These are phyloP conservation scores for Drosophila elegans DNA, from an alignment of 1,140 invertebrate species.

Conservation along the genomic window DNA sequence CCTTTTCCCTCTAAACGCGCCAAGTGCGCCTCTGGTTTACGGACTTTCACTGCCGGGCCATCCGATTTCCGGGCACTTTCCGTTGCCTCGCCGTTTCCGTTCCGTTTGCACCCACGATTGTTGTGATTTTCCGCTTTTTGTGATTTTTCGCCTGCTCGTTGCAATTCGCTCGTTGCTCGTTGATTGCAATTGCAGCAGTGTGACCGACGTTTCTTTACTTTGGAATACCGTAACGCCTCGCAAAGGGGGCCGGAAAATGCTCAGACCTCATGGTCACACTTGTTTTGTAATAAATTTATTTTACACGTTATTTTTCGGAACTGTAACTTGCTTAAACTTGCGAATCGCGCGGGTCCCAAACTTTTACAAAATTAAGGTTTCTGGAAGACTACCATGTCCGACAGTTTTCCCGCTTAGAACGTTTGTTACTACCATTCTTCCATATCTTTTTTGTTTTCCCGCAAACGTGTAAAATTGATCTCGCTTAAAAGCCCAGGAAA, in stretches of 20 bases:
- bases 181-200: slow-evolving; percentile 58
- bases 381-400: too few relatives aligned
- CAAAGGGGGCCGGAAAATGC: too few relatives aligned
- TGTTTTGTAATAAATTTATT: neutral
- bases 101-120: slow-evolving; percentile 59
- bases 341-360: neutral
- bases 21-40: slow-evolving; percentile 40
- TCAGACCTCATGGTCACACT: neutral
- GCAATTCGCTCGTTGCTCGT: slow-evolving; percentile 40
- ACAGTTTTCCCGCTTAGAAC: too few relatives aligned
- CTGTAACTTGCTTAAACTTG: neutral
- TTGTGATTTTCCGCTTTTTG: slow-evolving; percentile 64
- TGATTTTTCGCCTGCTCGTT: slow-evolving; percentile 45
- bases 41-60: slow-evolving; percentile 34
- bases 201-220: neutral
- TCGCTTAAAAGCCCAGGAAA: too few relatives aligned
- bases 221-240: neutral
- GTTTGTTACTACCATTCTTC: too few relatives aligned
- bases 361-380: too few relatives aligned
- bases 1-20: slow-evolving; percentile 64
- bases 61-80: slow-evolving; percentile 21
- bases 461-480: too few relatives aligned
- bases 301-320: neutral
- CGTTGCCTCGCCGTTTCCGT: slow-evolving; percentile 33
- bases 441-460: too few relatives aligned